Conservation (phyloP, 2,113 vertebrate species). For the Pachycephala philippinensis region DNA sequence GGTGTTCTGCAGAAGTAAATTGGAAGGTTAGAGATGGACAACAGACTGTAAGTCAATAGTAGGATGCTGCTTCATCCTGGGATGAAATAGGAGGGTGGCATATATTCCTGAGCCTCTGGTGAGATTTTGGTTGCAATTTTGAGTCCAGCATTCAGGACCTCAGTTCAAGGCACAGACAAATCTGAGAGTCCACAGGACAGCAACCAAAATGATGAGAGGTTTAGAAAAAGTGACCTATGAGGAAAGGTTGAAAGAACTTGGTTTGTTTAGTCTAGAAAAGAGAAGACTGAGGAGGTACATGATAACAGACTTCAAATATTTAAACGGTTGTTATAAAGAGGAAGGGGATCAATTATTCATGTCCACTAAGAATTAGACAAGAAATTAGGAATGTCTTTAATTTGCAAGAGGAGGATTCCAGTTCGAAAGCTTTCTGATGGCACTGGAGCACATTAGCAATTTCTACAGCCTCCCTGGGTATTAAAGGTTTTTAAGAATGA, state of each 20-base stretch:
- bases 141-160: neutral
- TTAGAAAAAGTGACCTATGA: slow-evolving; percentile 57
- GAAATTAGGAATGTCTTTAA: slow-evolving; percentile 36
- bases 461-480: neutral
- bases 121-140: neutral
- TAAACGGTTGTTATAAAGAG: slow-evolving; percentile 49
- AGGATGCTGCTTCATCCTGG: neutral
- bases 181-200: neutral
- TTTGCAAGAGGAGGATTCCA: slow-evolving; percentile 17
- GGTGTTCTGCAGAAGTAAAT: neutral
- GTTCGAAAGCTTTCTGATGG: neutral
- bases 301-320: slow-evolving; percentile 66
- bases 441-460: neutral
- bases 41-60: neutral
- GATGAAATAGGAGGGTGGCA: fast-evolving
- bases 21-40: neutral
- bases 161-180: neutral
- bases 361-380: slow-evolving; percentile 45
- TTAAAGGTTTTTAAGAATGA: neutral
- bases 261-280: slow-evolving; percentile 65
- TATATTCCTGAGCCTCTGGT: neutral
- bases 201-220: slow-evolving; percentile 23
- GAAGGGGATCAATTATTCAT: slow-evolving; percentile 60
- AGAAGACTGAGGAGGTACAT: slow-evolving; percentile 52
- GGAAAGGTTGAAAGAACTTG: slow-evolving; percentile 57